These are phyloP conservation scores for Ligdia adustata DNA, from an alignment of 2,888 invertebrate genomes.

Conservation along the genomic window DNA sequence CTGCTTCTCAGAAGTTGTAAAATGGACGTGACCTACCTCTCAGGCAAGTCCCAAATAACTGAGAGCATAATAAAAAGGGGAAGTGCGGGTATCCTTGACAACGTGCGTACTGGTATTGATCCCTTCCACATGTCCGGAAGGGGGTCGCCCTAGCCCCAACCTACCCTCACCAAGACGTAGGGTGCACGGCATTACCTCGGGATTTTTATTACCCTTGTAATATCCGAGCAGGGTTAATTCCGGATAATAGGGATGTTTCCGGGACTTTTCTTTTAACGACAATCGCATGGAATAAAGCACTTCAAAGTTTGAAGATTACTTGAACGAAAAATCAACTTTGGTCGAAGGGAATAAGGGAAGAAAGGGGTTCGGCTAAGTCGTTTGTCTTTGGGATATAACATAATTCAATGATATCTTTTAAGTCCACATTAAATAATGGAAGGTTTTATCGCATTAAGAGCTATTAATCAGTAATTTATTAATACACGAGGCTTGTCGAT, in stretches of 20 bases:
- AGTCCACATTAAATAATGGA: neutral
- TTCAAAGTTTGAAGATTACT: neutral
- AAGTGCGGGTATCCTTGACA: slow-evolving; percentile 33
- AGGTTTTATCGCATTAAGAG: neutral
- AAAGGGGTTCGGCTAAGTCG: neutral
- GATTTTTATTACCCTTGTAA: slow-evolving; percentile 18
- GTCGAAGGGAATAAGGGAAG: neutral
- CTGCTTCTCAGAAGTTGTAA: no score
- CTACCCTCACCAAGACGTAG: slow-evolving; percentile 15
- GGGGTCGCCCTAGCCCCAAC: slow-evolving; percentile 27
- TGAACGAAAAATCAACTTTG: slow-evolving; percentile 1
- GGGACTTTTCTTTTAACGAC: slow-evolving; percentile 21
- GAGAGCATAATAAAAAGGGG: slow-evolving; percentile 29
- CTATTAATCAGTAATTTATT: slow-evolving; percentile 18
- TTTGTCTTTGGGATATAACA: neutral
- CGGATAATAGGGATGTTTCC: slow-evolving; percentile 15
- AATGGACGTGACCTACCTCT: neutral
- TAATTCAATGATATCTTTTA: slow-evolving; percentile 8
- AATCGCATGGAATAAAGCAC: slow-evolving; percentile 14
- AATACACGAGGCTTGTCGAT: slow-evolving; percentile 10
- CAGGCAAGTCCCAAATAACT: slow-evolving; percentile 13
- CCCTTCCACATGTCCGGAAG: slow-evolving; percentile 26
- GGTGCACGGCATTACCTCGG: slow-evolving; percentile 9
- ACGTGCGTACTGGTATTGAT: slow-evolving; percentile 38
- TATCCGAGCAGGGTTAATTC: slow-evolving; percentile 20